A percentile compares a stretch with the other conserved stretches of the same genome.
These are phyloP conservation scores for Hipparchia semele DNA, from an alignment of 2,888 invertebrate genomes.

Conservation along the genomic window DNA sequence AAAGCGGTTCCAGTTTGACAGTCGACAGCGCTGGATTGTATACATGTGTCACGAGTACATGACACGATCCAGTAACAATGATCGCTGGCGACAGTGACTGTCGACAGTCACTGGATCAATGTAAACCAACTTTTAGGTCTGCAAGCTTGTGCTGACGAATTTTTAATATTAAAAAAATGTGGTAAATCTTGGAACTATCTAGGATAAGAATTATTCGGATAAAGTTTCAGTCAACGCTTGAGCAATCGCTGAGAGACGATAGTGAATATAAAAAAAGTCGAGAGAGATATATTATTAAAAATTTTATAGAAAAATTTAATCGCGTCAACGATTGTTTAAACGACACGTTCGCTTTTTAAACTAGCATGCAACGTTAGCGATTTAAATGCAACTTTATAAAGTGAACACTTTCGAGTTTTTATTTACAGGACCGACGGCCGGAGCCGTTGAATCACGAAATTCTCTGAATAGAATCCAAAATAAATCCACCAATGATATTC, in stretches of 20 bases:
- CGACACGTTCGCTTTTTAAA: slow-evolving; percentile 52
- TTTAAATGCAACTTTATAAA: slow-evolving; percentile 79
- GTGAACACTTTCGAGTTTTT: slow-evolving; percentile 77
- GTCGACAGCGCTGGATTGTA: too few species aligned
- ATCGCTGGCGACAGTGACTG: too few species aligned
- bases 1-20: too few species aligned
- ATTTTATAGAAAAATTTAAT: slow-evolving; percentile 35
- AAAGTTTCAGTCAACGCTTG: slow-evolving; percentile 70
- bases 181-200: slow-evolving; percentile 33
- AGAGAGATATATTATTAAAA: slow-evolving; percentile 29
- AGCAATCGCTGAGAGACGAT: slow-evolving; percentile 65
- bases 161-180: slow-evolving; percentile 30
- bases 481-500: slow-evolving; percentile 75
- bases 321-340: slow-evolving; percentile 46
- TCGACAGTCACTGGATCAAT: too few species aligned
- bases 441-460: slow-evolving; percentile 55
- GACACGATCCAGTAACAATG: too few species aligned
- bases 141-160: slow-evolving; percentile 36
- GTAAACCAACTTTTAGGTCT: not conserved
- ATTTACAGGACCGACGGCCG: slow-evolving; percentile 69
- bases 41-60: too few species aligned
- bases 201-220: slow-evolving; percentile 42
- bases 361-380: slow-evolving; percentile 76
- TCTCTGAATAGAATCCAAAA: slow-evolving; percentile 60
- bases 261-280: slow-evolving; percentile 36